These are phyloP conservation scores for Fragum sueziense DNA, from an alignment of 2,888 invertebrate species.

Conservation along the genomic window DNA sequence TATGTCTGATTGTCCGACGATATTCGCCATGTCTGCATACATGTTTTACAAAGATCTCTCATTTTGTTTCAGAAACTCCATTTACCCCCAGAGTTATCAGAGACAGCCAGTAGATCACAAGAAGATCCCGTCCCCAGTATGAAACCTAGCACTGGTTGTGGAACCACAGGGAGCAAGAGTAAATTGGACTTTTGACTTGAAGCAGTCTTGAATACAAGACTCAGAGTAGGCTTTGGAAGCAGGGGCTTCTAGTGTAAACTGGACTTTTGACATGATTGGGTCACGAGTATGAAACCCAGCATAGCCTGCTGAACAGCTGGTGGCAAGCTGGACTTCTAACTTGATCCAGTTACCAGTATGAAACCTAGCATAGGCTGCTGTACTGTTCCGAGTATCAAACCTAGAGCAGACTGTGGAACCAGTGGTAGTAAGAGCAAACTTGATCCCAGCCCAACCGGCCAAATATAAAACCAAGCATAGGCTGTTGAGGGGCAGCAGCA, in stretches of 20 bases:
- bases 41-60: background rate
- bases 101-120: conserved; percentile 77
- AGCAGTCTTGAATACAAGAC: background rate
- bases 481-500: no score
- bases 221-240: conserved; percentile 41
- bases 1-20: no score
- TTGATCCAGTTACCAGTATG: conserved; percentile 65
- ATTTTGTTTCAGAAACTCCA: conserved; percentile 77
- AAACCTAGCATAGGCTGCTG: conserved; percentile 54
- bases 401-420: conserved; percentile 44
- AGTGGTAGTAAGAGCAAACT: conserved; percentile 59
- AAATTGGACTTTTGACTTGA: conserved; percentile 71
- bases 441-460: no score
- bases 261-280: conserved; percentile 69
- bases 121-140: conserved; percentile 70
- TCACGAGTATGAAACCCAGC: no score
- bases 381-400: conserved; percentile 53
- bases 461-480: no score
- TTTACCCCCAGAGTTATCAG: conserved; percentile 80
- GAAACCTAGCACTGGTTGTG: conserved; percentile 54
- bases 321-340: no score
- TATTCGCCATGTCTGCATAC: no score
- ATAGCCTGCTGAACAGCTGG: no score
- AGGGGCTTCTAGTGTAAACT: conserved; percentile 59
- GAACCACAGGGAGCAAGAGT: conserved; percentile 38